Percentiles rank a stretch among this genome's conserved stretches.
Conservation (phyloP, 2,113 vertebrate species). For the Glaucomys volans region DNA sequence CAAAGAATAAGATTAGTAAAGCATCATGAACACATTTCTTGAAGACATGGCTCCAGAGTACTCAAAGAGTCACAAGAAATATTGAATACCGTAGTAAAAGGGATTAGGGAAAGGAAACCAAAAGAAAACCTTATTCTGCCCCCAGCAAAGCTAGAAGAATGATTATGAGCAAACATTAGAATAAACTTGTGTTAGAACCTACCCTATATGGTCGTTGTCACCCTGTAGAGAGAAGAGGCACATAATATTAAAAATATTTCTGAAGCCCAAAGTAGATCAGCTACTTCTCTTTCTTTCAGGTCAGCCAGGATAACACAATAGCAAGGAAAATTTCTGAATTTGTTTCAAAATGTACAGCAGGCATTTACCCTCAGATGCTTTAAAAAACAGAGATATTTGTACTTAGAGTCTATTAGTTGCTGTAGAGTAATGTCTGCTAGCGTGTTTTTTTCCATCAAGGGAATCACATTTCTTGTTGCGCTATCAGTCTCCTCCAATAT, state of each 20-base stretch:
- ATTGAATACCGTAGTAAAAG: conserved; percentile 23
- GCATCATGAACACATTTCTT: not conserved
- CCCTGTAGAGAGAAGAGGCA: conserved; percentile 67
- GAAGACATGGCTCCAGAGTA: not conserved
- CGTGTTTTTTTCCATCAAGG: conserved; percentile 83
- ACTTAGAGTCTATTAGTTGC: conserved; percentile 59
- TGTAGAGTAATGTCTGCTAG: conserved; percentile 46
- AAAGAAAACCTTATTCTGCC: conserved; percentile 37
- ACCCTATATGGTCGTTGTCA: conserved; percentile 61
- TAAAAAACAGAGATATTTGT: conserved; percentile 55
- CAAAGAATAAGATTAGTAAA: conserved; percentile 38
- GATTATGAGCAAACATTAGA: conserved; percentile 64
- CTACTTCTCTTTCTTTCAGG: conserved; percentile 70
- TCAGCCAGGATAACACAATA: conserved; percentile 73
- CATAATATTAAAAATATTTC: conserved; percentile 82
- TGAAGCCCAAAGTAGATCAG: conserved; percentile 64
- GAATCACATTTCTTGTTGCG: conserved; percentile 86
- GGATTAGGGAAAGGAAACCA: conserved; percentile 59
- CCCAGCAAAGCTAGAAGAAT: conserved; percentile 51
- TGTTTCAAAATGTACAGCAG: conserved; percentile 82
- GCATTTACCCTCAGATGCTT: conserved; percentile 74
- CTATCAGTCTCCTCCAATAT: conserved; percentile 82
- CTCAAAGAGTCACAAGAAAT: conserved; percentile 35
- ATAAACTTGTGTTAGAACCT: conserved; percentile 60
- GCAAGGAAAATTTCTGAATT: conserved; percentile 81